Percentiles rank a stretch among this genome's conserved stretches.
These are phyloP conservation scores for Eristalinus sepulchralis DNA, from an alignment of 2,888 invertebrate genomes.

Conservation along the genomic window DNA sequence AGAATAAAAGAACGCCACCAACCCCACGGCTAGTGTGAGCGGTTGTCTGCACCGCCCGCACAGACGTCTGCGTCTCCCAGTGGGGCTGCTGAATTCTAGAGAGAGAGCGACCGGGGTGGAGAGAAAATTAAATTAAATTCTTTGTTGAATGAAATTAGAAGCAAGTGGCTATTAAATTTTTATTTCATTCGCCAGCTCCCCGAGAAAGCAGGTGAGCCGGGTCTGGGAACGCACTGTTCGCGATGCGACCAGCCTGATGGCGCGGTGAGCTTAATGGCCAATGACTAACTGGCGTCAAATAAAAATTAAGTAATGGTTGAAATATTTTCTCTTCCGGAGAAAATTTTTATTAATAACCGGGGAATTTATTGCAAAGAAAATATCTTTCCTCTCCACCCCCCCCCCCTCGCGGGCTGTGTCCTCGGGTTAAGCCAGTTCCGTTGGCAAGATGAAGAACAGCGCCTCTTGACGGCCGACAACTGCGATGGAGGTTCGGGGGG, in stretches of 20 bases:
- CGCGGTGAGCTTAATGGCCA: slow-evolving; percentile 64
- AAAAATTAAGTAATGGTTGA: slow-evolving; percentile 65
- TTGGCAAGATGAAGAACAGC: no score
- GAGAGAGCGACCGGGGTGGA: slow-evolving; percentile 10
- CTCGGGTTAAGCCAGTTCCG: not conserved
- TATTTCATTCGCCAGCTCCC: slow-evolving; percentile 50
- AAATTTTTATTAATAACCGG: slow-evolving; percentile 68
- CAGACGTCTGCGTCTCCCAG: not conserved
- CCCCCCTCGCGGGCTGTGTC: no score
- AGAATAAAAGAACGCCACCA: not conserved
- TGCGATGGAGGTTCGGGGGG: not conserved
- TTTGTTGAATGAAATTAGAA: slow-evolving; percentile 66
- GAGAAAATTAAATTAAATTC: slow-evolving; percentile 69
- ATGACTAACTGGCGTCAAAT: slow-evolving; percentile 69
- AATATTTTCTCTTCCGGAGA: slow-evolving; percentile 55
- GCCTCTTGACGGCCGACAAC: not conserved
- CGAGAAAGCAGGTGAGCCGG: slow-evolving; percentile 51
- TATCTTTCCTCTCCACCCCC: slow-evolving; percentile 4
- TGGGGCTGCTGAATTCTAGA: not conserved
- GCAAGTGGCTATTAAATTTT: slow-evolving; percentile 71
- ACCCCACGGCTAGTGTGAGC: not conserved
- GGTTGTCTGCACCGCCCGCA: not conserved
- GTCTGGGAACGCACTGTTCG: slow-evolving; percentile 5
- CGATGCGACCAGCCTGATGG: slow-evolving; percentile 10
- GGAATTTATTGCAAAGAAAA: slow-evolving; percentile 58